phyloP scores from a whole-genome alignment of 2,888 invertebrate genomes.

The Acrocyrtus sp. region DNA sequence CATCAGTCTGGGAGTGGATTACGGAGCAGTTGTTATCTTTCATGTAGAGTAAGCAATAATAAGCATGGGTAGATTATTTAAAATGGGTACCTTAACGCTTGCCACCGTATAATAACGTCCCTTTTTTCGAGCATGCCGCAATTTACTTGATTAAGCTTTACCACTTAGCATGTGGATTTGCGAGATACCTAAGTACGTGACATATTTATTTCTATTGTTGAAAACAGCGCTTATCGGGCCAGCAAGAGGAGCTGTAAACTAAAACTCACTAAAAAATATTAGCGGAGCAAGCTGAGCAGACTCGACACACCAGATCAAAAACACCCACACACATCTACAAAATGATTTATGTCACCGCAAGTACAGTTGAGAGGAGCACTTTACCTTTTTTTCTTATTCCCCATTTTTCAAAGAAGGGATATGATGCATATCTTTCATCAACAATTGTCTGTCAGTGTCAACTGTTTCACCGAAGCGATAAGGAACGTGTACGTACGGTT shows the following conservation, averaged over 20 bases:
- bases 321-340: too few species aligned
- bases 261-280: not conserved
- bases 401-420: not conserved
- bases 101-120: too few species aligned
- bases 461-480: not conserved
- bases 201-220: constrained; percentile 6
- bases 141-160: too few species aligned
- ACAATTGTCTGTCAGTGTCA: not conserved
- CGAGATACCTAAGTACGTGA: too few species aligned
- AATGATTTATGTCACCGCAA: not conserved
- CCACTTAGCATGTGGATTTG: too few species aligned
- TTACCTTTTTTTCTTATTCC: not conserved
- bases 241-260: constrained; percentile 10
- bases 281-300: not conserved
- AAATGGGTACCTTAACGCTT: too few species aligned
- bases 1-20: too few species aligned
- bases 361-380: not conserved
- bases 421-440: too few species aligned
- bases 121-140: too few species aligned
- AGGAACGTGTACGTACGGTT: not conserved
- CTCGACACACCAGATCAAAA: not conserved
- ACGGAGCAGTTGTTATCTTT: too few species aligned
- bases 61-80: too few species aligned
- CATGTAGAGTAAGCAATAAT: too few species aligned
- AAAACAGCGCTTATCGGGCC: constrained; percentile 28